Evolutionary conservation across 2,888 invertebrate genomes (phyloP).

Genomic region (Polia nebulosa): DNA sequence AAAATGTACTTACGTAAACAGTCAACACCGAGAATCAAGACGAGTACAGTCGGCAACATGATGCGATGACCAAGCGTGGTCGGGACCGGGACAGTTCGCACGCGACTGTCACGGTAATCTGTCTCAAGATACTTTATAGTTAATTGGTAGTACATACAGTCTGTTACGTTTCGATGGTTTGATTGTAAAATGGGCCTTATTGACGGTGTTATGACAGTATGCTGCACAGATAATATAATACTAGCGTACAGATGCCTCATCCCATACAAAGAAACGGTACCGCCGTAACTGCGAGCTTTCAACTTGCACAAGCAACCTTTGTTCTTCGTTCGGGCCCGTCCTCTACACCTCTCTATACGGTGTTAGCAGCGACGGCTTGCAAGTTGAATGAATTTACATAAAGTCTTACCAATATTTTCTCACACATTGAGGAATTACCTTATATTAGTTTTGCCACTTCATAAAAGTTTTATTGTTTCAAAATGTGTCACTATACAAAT

Average conservation of each 20-base stretch:
- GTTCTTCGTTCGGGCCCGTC: no score
- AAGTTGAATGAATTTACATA: no score
- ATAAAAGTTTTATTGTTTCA: no score
- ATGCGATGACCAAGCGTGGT: conserved; percentile 49
- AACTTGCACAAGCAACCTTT: no score
- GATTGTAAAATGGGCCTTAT: conserved; percentile 21
- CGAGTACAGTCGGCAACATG: conserved; percentile 63
- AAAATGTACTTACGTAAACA: conserved; percentile 62
- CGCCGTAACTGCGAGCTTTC: no score
- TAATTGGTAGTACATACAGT: conserved; percentile 68
- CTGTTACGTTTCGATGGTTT: conserved; percentile 52
- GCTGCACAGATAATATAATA: not conserved
- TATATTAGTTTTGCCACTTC: no score
- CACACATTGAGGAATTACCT: no score
- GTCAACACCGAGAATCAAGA: conserved; percentile 43
- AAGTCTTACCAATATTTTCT: no score
- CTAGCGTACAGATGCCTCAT: no score
- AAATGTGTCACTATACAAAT: no score
- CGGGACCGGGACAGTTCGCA: conserved; percentile 46
- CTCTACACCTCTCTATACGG: no score
- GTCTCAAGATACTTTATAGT: conserved; percentile 67
- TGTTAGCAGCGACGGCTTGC: no score
- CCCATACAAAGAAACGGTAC: not conserved
- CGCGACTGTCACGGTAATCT: conserved; percentile 67
- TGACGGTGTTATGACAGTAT: not conserved